Percentiles rank a stretch among this genome's conserved stretches.
These are phyloP conservation scores for Setipinna tenuifilis DNA, from an alignment of 2,797 vertebrate genomes.

Conservation along the genomic window DNA sequence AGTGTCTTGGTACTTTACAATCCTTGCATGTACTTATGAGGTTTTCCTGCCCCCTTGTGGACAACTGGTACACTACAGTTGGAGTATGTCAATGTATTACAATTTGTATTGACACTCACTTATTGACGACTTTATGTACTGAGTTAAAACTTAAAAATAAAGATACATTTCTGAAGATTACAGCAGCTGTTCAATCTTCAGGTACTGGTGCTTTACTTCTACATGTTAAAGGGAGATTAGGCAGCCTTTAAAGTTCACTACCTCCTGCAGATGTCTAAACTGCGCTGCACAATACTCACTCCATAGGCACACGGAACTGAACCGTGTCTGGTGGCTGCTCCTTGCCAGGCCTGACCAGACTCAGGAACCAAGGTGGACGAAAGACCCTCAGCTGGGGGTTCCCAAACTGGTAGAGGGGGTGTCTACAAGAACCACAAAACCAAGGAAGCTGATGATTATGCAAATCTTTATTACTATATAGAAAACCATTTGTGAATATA, in stretches of 20 bases:
- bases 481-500: no score
- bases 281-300: slow-evolving; percentile 78
- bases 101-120: no score
- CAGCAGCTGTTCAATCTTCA: no score
- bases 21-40: slow-evolving; percentile 47
- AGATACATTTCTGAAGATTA: no score
- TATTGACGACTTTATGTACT: no score
- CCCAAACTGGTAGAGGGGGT: slow-evolving; percentile 90
- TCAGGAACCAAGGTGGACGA: slow-evolving; percentile 88
- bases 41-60: slow-evolving; percentile 70
- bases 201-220: no score
- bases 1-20: neutral
- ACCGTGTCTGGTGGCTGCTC: slow-evolving; percentile 87
- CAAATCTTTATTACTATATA: neutral
- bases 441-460: neutral
- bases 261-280: no score
- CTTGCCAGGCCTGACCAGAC: slow-evolving; percentile 87
- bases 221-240: no score
- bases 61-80: slow-evolving; percentile 18
- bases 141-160: no score
- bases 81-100: no score
- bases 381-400: slow-evolving; percentile 93
- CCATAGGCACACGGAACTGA: slow-evolving; percentile 93
- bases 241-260: no score
- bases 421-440: slow-evolving; percentile 68